Conservation (phyloP, 2,888 invertebrate genomes). For the Cosmorhoe ocellata region DNA sequence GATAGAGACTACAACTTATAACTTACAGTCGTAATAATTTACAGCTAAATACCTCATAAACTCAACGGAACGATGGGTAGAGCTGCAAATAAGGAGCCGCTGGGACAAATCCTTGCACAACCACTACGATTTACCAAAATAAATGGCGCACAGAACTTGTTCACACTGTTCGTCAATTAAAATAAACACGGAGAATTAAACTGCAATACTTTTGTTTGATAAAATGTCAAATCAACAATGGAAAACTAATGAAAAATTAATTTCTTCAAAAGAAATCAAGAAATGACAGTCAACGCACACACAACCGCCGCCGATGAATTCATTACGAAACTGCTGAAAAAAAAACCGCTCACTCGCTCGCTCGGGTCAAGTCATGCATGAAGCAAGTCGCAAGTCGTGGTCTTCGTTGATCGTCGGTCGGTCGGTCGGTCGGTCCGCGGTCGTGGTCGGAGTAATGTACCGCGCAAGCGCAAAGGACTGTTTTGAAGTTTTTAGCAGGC, state of each 20-base stretch:
- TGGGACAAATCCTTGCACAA: conserved; percentile 73
- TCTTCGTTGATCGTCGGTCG: no score
- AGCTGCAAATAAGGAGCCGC: conserved; percentile 47
- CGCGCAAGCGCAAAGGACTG: no score
- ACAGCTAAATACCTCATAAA: conserved; percentile 52
- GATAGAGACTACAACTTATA: conserved; percentile 23
- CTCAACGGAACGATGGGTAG: conserved; percentile 41
- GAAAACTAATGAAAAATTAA: conserved; percentile 59
- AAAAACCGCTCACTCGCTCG: no score
- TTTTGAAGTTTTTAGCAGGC: no score
- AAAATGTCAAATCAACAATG: conserved; percentile 61
- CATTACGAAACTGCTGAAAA: conserved; percentile 75
- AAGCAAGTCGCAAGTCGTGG: no score
- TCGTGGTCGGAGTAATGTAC: no score
- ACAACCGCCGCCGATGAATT: conserved; percentile 60
- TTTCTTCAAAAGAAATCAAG: conserved; percentile 54
- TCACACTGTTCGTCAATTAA: conserved; percentile 50
- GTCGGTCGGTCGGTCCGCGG: no score
- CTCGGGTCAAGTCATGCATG: no score
- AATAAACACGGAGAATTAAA: conserved; percentile 52
- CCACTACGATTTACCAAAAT: conserved; percentile 64
- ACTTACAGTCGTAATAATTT: conserved; percentile 17
- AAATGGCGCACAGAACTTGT: conserved; percentile 61
- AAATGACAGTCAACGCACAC: conserved; percentile 52
- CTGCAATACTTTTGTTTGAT: conserved; percentile 62